Conservation (phyloP, 2,888 invertebrate species). For the Zonitis immaculata region DNA sequence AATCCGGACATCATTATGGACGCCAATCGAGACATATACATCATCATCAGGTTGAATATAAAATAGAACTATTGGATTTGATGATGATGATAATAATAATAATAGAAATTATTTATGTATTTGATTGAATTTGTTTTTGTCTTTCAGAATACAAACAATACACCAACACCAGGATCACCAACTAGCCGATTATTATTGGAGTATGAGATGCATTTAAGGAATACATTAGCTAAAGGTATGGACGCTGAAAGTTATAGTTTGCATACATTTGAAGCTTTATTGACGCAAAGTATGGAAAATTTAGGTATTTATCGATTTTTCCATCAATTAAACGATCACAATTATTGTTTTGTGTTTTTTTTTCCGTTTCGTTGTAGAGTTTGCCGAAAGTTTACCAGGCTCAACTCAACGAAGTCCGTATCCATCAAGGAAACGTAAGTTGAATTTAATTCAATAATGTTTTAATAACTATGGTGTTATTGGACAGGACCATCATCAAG, state of each 20-base stretch:
- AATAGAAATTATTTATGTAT: no score
- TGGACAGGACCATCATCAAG: slow-evolving; percentile 61
- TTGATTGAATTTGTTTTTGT: no score
- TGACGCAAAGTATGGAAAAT: slow-evolving; percentile 94
- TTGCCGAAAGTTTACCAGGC: slow-evolving; percentile 80
- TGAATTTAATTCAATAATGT: slow-evolving; percentile 19
- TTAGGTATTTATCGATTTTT: slow-evolving; percentile 70
- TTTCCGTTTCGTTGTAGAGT: slow-evolving; percentile 68
- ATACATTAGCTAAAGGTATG: slow-evolving; percentile 91
- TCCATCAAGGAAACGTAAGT: slow-evolving; percentile 80
- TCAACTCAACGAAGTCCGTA: slow-evolving; percentile 83
- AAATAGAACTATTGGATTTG: no score
- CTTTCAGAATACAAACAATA: slow-evolving; percentile 59
- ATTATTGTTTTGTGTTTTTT: no score
- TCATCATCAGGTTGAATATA: no score
- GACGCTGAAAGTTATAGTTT: slow-evolving; percentile 92
- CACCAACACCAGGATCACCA: slow-evolving; percentile 77
- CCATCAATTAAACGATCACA: no score
- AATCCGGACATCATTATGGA: slow-evolving; percentile 58
- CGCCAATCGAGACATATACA: slow-evolving; percentile 60
- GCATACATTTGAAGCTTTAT: slow-evolving; percentile 87
- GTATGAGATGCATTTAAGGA: slow-evolving; percentile 90
- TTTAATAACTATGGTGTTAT: no score
- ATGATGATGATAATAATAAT: no score
- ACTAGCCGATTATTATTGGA: slow-evolving; percentile 81